Conservation (phyloP, 2,113 vertebrate genomes). For the Sylvietta virens region DNA sequence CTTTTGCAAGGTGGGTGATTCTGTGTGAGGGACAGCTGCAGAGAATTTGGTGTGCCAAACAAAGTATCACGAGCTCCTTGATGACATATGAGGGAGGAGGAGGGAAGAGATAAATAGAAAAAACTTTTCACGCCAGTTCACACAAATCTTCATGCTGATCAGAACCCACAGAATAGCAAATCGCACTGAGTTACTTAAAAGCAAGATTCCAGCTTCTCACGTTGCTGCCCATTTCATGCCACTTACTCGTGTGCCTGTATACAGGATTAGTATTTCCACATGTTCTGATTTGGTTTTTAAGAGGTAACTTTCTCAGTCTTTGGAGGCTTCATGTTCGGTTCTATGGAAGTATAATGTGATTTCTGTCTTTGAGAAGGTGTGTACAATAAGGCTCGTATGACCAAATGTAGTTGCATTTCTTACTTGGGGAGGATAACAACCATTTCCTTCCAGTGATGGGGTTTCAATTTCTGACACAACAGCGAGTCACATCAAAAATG, state of each 20-base stretch:
- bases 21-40: not conserved
- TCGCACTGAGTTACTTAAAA: not conserved
- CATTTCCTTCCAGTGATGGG: not conserved
- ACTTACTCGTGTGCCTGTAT: not conserved
- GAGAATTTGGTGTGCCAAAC: not conserved
- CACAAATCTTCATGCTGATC: not conserved
- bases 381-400: not conserved
- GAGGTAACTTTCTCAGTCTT: not conserved
- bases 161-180: not conserved
- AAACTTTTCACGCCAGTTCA: not conserved
- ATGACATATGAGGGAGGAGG: not conserved
- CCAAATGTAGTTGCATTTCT: not conserved
- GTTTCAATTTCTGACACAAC: not conserved
- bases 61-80: not conserved
- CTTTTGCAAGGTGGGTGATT: not conserved
- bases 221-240: not conserved
- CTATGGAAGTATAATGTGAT: not conserved
- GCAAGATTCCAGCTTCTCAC: not conserved
- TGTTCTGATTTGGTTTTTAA: not conserved
- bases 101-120: not conserved
- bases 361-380: not conserved
- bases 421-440: not conserved
- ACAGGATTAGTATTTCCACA: not conserved
- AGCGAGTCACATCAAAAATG: not conserved
- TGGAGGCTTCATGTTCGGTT: not conserved